Conservation (phyloP, 1,140 invertebrate species). For the Maniola jurtina region DNA sequence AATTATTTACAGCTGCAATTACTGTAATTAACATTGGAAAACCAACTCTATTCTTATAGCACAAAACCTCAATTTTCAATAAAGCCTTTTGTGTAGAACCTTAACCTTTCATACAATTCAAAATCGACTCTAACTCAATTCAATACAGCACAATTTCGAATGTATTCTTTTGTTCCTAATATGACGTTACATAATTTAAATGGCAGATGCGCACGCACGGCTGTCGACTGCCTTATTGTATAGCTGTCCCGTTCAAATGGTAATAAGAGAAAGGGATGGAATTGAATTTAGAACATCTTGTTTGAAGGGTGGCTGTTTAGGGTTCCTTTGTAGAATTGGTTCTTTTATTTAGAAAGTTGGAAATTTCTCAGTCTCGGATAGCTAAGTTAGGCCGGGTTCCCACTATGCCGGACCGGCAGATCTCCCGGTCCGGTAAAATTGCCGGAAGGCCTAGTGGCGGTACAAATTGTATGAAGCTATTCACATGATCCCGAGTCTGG, state of each 20-base stretch:
- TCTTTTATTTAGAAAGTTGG: neutral
- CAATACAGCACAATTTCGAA: neutral
- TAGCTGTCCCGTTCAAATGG: slow-evolving; percentile 10
- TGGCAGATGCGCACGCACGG: slow-evolving; percentile 35
- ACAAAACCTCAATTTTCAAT: neutral
- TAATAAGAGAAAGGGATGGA: slow-evolving; percentile 12
- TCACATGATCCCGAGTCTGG: too few relatives aligned
- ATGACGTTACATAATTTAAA: slow-evolving; percentile 8
- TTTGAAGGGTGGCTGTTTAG: slow-evolving; percentile 18
- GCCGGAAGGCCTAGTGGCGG: too few relatives aligned
- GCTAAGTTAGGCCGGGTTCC: too few relatives aligned
- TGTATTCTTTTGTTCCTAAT: neutral
- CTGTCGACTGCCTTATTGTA: slow-evolving; percentile 22
- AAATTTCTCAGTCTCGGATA: too few relatives aligned
- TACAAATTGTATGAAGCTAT: too few relatives aligned
- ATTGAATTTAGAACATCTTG: slow-evolving; percentile 9
- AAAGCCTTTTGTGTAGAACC: neutral
- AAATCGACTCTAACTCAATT: neutral
- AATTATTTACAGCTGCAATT: slow-evolving; percentile 12
- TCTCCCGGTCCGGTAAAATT: too few relatives aligned
- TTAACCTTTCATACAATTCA: neutral
- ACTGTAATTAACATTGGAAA: neutral
- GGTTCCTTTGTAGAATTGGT: slow-evolving; percentile 9
- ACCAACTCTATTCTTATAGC: neutral
- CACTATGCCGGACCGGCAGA: too few relatives aligned